Conservation (phyloP, 2,888 invertebrate genomes). For the Epirrhoe alternata region DNA sequence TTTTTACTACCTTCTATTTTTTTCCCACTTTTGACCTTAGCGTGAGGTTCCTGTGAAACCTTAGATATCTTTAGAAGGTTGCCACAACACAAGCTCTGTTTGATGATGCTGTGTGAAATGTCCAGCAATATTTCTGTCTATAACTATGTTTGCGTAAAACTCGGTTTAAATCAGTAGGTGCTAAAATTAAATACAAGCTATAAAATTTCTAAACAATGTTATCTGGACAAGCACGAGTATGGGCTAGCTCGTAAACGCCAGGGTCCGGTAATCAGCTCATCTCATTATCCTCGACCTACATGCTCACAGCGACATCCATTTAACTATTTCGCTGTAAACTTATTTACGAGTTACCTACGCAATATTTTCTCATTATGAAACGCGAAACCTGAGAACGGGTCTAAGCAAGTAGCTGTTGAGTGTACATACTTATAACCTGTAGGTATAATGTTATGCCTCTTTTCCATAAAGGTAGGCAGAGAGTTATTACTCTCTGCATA, state of each 20-base stretch:
- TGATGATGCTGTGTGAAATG: no score
- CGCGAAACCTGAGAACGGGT: no score
- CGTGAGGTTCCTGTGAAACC: background rate
- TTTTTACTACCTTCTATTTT: background rate
- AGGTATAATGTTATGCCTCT: no score
- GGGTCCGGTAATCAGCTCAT: conserved; percentile 18
- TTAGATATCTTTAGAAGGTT: background rate
- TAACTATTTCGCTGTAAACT: conserved; percentile 1
- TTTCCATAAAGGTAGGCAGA: no score
- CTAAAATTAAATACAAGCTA: background rate
- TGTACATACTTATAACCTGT: no score
- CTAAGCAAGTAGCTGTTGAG: no score
- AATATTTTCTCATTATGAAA: background rate
- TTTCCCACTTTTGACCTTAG: background rate
- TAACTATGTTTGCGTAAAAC: no score
- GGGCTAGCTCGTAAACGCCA: conserved; percentile 21
- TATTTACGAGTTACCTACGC: background rate
- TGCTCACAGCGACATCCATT: conserved; percentile 1
- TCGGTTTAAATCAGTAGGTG: background rate
- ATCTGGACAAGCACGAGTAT: conserved; percentile 12
- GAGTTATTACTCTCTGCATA: no score
- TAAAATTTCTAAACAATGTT: conserved; percentile 13
- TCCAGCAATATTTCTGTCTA: no score
- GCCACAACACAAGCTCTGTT: no score
- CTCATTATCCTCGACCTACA: conserved; percentile 18